A percentile compares a stretch with the other conserved stretches of the same genome.
phyloP scores from a whole-genome alignment of 2,797 vertebrate species.

The Cynopterus sphinx region DNA sequence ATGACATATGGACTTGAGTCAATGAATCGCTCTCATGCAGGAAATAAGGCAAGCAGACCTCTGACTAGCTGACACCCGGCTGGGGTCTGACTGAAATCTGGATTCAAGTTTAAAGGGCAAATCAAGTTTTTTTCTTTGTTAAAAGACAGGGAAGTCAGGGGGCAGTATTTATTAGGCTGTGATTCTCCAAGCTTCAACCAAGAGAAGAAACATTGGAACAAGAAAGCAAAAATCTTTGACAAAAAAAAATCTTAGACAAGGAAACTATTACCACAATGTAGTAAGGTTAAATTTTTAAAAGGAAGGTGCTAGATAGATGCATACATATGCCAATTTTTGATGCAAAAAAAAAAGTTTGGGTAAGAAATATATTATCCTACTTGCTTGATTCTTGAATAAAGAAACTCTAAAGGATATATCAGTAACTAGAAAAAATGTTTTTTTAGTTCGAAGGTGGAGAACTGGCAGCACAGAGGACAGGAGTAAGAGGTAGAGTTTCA shows the following conservation, averaged over 20 bases:
- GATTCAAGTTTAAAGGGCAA: conserved; percentile 20
- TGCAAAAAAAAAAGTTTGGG: neutral
- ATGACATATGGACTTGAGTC: conserved; percentile 47
- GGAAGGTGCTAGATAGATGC: neutral
- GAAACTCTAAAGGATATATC: neutral
- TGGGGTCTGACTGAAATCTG: neutral
- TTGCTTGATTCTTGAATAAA: conserved; percentile 26
- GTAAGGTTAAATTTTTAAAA: neutral
- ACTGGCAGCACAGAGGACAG: neutral
- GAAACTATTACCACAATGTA: neutral
- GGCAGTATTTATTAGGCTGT: neutral
- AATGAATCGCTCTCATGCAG: neutral
- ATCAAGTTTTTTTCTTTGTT: conserved; percentile 1
- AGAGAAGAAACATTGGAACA: neutral
- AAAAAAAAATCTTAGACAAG: neutral
- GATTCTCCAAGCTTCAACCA: neutral
- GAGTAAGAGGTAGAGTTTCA: neutral
- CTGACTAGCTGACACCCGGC: neutral
- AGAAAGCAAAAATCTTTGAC: neutral
- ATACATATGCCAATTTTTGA: neutral
- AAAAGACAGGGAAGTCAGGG: neutral
- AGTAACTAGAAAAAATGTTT: neutral
- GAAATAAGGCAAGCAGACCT: neutral
- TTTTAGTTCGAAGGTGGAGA: neutral
- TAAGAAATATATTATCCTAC: neutral